These are phyloP conservation scores for Otocyon megalotis DNA, from an alignment of 2,113 vertebrate genomes.

Conservation along the genomic window DNA sequence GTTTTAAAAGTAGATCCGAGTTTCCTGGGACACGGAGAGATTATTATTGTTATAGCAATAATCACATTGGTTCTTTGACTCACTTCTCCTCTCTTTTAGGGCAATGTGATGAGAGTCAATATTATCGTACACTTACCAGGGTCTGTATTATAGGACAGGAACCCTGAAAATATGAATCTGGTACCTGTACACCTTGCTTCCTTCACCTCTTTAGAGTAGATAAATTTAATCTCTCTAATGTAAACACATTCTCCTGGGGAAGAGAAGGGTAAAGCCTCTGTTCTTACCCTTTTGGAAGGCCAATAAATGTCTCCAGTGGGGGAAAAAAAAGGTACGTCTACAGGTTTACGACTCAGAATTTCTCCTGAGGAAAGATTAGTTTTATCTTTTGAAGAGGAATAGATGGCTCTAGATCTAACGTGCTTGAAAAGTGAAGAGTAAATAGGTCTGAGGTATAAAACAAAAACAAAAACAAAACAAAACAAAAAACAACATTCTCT, in stretches of 20 bases:
- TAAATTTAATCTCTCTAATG: neutral
- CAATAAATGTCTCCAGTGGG: neutral
- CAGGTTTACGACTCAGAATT: neutral
- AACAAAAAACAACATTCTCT: neutral
- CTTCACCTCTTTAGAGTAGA: neutral
- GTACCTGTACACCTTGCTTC: neutral
- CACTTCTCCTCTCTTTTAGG: neutral
- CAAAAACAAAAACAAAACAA: too few species aligned
- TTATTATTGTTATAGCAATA: neutral
- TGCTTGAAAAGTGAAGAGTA: neutral
- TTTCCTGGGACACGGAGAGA: neutral
- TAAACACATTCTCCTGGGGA: neutral
- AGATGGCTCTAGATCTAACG: neutral
- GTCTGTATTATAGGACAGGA: neutral
- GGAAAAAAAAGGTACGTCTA: neutral
- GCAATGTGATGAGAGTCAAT: neutral
- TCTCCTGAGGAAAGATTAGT: neutral
- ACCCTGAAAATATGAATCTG: neutral
- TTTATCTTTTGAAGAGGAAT: neutral
- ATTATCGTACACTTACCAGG: neutral
- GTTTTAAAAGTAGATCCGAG: neutral
- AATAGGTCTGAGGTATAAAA: neutral
- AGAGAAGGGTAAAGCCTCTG: neutral
- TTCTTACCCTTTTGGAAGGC: neutral
- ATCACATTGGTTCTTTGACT: neutral